Evolutionary conservation across 2,888 invertebrate species (phyloP).

Genomic region (Aphrophora alni): DNA sequence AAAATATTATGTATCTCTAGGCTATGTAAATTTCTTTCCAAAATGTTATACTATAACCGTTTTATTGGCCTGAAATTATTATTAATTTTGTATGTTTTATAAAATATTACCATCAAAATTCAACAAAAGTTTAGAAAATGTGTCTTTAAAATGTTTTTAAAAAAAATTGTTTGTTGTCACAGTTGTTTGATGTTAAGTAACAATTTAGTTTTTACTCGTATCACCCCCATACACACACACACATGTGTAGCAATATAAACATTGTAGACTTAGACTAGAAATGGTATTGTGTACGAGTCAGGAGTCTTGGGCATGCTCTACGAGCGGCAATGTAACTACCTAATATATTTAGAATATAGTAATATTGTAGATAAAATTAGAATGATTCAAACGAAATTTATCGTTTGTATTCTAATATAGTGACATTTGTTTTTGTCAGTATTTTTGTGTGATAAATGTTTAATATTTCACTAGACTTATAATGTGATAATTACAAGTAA

Average conservation of each 20-base stretch:
- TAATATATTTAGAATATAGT: background rate
- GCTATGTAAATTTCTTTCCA: too few species aligned
- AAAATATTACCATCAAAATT: too few species aligned
- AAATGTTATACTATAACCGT: too few species aligned
- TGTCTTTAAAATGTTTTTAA: background rate
- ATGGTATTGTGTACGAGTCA: background rate
- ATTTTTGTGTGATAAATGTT: constrained; percentile 6
- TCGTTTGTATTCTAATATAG: background rate
- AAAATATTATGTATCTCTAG: too few species aligned
- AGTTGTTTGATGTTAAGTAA: background rate
- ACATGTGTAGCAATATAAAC: background rate
- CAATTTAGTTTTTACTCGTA: background rate
- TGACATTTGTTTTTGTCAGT: constrained; percentile 4
- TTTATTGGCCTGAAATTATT: too few species aligned
- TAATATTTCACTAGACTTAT: constrained; percentile 6
- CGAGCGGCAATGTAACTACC: background rate
- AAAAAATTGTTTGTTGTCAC: too few species aligned
- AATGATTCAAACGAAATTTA: background rate
- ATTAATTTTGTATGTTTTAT: too few species aligned
- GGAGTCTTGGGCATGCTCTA: background rate
- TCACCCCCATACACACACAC: background rate
- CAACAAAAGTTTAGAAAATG: background rate
- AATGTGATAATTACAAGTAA: background rate
- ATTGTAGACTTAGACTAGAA: background rate
- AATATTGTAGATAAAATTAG: background rate